Conservation (phyloP, 2,797 vertebrate species). For the Bovichtus diacanthus region DNA sequence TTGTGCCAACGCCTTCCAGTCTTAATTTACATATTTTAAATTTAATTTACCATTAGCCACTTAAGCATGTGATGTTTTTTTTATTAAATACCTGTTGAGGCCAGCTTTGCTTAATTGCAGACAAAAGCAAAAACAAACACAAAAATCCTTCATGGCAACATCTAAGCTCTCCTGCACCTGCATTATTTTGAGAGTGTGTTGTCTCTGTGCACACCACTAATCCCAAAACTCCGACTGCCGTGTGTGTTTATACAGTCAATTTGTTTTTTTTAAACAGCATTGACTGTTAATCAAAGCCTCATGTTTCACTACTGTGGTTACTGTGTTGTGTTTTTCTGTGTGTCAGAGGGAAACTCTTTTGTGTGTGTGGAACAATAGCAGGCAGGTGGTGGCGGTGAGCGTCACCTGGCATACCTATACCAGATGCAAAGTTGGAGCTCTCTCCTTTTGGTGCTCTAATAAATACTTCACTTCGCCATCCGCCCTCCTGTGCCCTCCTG, state of each 20-base stretch:
- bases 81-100: background rate
- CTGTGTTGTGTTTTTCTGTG: slow-evolving; percentile 4
- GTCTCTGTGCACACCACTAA: background rate
- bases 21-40: background rate
- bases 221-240: background rate
- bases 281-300: slow-evolving; percentile 65
- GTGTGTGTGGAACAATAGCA: slow-evolving; percentile 63
- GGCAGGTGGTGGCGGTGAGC: slow-evolving; percentile 70
- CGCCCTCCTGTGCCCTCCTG: slow-evolving; percentile 17
- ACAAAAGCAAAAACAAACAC: slow-evolving; percentile 33
- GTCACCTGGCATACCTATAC: slow-evolving; percentile 75
- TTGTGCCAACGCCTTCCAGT: slow-evolving; percentile 16
- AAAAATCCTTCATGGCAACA: background rate
- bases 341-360: slow-evolving; percentile 45
- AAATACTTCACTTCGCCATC: slow-evolving; percentile 29
- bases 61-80: slow-evolving; percentile 14
- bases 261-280: slow-evolving; percentile 23
- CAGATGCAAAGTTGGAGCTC: slow-evolving; percentile 51
- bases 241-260: slow-evolving; percentile 6
- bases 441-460: slow-evolving; percentile 30
- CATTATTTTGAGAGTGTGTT: slow-evolving; percentile 9
- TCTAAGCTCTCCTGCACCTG: slow-evolving; percentile 31
- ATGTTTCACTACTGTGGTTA: slow-evolving; percentile 44
- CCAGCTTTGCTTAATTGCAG: slow-evolving; percentile 9
- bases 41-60: slow-evolving; percentile 3